Percentiles rank a stretch among this genome's conserved stretches.
Evolutionary conservation across 1,140 invertebrate species (phyloP).

Genomic region (Chionoecetes opilio): DNA sequence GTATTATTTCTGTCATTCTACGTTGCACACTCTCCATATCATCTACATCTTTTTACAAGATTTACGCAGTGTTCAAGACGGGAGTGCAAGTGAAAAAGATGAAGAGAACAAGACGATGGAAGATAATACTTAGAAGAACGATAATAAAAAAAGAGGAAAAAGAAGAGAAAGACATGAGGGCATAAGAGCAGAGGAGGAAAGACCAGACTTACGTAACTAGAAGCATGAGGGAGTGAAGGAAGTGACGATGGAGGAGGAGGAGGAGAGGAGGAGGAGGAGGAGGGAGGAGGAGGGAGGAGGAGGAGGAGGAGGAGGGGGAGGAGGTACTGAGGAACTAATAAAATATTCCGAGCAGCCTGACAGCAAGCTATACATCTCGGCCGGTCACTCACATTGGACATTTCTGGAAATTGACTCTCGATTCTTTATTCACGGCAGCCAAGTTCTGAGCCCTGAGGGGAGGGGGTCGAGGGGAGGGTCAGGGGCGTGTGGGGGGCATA

Average conservation of each 20-base stretch:
- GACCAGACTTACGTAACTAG: too few relatives aligned
- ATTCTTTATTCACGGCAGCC: conserved; percentile 77
- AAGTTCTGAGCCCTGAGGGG: conserved; percentile 58
- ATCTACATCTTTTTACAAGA: too few relatives aligned
- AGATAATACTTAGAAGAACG: too few relatives aligned
- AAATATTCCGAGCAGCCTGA: conserved; percentile 70
- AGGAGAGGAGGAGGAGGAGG: background rate
- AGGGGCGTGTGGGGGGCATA: background rate
- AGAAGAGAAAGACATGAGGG: too few relatives aligned
- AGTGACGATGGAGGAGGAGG: background rate
- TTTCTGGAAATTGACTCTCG: conserved; percentile 77
- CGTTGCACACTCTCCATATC: too few relatives aligned
- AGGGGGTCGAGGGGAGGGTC: background rate
- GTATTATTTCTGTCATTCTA: too few relatives aligned
- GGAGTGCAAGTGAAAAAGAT: background rate
- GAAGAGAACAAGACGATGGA: background rate
- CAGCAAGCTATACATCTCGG: conserved; percentile 71
- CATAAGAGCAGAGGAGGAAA: background rate
- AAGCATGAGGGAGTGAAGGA: background rate
- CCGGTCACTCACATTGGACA: conserved; percentile 76
- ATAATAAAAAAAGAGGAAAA: background rate
- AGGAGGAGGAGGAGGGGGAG: background rate
- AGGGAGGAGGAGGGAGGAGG: too few relatives aligned
- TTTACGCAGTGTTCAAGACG: too few relatives aligned
- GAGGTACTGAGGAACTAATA: conserved; percentile 41